Evolutionary conservation across 2,888 invertebrate species (phyloP), one percentile per base, ranked within the genome.

Genomic region (Ptilodon capucinus): DNA sequence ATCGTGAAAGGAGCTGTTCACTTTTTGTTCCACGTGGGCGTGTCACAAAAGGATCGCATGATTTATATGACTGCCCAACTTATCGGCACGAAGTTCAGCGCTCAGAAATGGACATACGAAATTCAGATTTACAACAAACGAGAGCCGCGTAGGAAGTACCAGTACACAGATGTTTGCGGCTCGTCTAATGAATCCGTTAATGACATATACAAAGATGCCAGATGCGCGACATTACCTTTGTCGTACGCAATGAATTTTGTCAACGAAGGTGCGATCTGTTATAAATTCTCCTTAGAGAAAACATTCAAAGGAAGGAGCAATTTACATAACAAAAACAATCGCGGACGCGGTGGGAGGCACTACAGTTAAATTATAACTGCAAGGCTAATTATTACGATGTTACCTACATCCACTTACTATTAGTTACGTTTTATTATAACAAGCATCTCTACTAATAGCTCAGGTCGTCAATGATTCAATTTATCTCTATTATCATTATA

Each of bases 71-170:
- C 73, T 0, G 72, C 67, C 0, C 86, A 86, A 42, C 57, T 85
- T 0, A 50, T 86, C 0, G 84, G 87, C 0, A 81, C 84, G 0
- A 65, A 64, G 14, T 28, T 61, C 0, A 81, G 81, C 50, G 86
- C 88, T 0, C 43, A 56, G 0, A 86, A 85, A 55, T 90, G 89
- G 89, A 55, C 46, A 0, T 89, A 85, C 44, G 83, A 87, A 50
- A 54, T 89, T 0, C 81, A 87, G 6, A 48, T 89, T 1, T 90
- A 79, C 51, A 80, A 86, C 38, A 88, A 89, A 60, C 63, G 57
- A 0, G 62, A 81, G 21, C 76, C 76, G 0, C 71, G 76, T 0
- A 76, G 82, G 28, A 86, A 85, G 44, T 84, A 62, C 38, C 54
- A 56, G 0, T 82, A 65, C 40, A 40, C 42, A 0, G 82, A 82